These are phyloP conservation scores for Ladona fulva DNA, from an alignment of 1,140 invertebrate genomes.

Conservation along the genomic window DNA sequence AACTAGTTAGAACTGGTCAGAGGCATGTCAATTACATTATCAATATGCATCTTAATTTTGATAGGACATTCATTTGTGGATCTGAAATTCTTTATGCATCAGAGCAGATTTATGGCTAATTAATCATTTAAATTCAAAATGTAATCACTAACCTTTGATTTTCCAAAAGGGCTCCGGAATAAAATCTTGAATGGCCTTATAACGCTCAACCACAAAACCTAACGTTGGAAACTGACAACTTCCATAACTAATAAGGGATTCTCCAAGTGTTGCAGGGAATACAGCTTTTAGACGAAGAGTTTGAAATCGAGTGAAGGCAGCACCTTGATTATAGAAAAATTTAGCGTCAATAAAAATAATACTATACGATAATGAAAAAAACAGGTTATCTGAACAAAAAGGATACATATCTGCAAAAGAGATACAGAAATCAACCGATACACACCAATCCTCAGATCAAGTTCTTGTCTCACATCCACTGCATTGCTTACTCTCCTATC, in stretches of 20 bases:
- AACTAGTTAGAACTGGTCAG: no score
- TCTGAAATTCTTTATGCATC: no score
- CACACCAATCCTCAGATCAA: slow-evolving; percentile 92
- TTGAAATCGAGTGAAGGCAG: slow-evolving; percentile 97
- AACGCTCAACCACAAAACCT: slow-evolving; percentile 94
- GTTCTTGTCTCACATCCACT: slow-evolving; percentile 87
- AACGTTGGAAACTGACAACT: slow-evolving; percentile 96
- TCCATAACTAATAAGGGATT: slow-evolving; percentile 90
- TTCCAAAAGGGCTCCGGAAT: slow-evolving; percentile 90
- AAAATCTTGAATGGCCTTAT: slow-evolving; percentile 81
- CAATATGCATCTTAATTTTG: no score
- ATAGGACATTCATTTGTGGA: no score
- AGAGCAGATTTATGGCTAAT: no score
- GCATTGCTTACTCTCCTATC: slow-evolving; percentile 84
- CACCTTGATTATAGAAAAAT: slow-evolving; percentile 48
- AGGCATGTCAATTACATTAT: no score
- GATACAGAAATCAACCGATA: no score
- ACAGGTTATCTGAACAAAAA: slow-evolving; percentile 15
- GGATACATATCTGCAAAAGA: neutral
- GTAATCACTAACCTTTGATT: slow-evolving; percentile 53
- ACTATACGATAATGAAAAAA: slow-evolving; percentile 18
- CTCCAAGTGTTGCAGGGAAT: slow-evolving; percentile 64
- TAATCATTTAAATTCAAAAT: no score
- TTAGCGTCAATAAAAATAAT: slow-evolving; percentile 13
- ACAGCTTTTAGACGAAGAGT: slow-evolving; percentile 80